Conservation (phyloP, 1,140 invertebrate genomes). For the Drosophila lacertosa region DNA sequence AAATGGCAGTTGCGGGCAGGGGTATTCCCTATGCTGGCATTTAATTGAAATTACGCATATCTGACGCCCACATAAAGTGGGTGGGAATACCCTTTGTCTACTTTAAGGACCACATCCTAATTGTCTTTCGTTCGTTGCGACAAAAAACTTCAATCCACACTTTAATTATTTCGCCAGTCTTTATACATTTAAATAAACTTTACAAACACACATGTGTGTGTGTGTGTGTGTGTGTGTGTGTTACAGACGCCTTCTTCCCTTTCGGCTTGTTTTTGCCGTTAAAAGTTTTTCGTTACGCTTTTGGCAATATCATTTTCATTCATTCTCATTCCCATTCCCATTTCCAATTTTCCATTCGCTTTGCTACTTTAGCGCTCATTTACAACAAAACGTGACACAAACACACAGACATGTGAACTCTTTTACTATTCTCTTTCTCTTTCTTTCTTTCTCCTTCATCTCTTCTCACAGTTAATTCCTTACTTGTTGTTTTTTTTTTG, state of each 20-base stretch:
- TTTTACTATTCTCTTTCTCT: not conserved
- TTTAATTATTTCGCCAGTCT: slow-evolving; percentile 72
- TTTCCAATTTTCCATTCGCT: slow-evolving; percentile 41
- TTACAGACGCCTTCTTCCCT: not conserved
- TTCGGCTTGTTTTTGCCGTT: slow-evolving; percentile 54
- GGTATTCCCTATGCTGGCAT: slow-evolving; percentile 22
- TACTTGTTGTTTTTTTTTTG: slow-evolving; percentile 28
- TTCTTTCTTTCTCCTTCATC: not conserved
- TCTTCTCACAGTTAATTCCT: slow-evolving; percentile 13
- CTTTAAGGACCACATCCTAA: slow-evolving; percentile 72
- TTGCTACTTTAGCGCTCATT: slow-evolving; percentile 48
- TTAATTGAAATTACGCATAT: slow-evolving; percentile 63
- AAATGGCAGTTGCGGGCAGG: slow-evolving; percentile 18
- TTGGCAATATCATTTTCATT: slow-evolving; percentile 60
- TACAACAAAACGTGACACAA: slow-evolving; percentile 51
- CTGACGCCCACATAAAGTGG: slow-evolving; percentile 14
- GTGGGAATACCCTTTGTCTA: not conserved
- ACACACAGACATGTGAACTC: slow-evolving; percentile 9
- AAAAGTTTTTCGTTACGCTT: slow-evolving; percentile 62
- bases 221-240: slow-evolving; percentile 8
- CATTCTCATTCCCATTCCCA: slow-evolving; percentile 26
- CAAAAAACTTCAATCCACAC: slow-evolving; percentile 60
- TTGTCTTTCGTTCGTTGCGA: slow-evolving; percentile 62
- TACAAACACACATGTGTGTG: slow-evolving; percentile 30
- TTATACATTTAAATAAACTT: slow-evolving; percentile 68